A percentile compares a stretch with the other conserved stretches of the same genome.
These are phyloP conservation scores for Xyrauchen texanus DNA, from an alignment of 2,113 vertebrate species.

Conservation along the genomic window DNA sequence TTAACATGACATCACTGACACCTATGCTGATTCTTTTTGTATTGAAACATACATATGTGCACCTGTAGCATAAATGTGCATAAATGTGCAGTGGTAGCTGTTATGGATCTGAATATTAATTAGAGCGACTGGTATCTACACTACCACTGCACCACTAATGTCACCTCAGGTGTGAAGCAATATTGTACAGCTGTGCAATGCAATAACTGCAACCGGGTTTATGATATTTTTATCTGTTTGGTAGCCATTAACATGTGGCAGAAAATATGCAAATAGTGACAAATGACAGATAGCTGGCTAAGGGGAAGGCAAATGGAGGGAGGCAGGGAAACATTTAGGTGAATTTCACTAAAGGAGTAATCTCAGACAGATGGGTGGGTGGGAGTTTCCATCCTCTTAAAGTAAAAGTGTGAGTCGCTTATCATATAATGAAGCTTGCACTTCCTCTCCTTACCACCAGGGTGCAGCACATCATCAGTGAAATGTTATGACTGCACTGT, in stretches of 20 bases:
- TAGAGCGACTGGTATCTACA: no score
- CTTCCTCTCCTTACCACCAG: conserved; percentile 28
- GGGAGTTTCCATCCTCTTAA: not conserved
- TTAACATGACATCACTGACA: no score
- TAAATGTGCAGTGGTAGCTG: no score
- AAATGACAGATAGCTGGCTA: not conserved
- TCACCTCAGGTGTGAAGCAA: no score
- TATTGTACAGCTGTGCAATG: no score
- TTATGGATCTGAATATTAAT: no score
- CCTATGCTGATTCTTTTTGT: no score
- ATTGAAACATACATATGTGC: no score
- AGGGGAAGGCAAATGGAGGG: not conserved
- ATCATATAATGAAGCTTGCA: not conserved
- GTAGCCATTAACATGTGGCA: not conserved
- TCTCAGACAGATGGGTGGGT: conserved; percentile 9
- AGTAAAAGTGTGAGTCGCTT: conserved; percentile 6
- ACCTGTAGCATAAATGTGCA: no score
- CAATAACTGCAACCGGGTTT: no score
- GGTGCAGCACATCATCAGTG: conserved; percentile 40
- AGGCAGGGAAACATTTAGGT: not conserved
- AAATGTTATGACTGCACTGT: not conserved
- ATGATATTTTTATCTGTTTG: conserved; percentile 2
- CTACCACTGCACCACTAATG: no score
- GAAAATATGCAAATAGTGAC: not conserved
- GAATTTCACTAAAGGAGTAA: not conserved